Evolutionary conservation across 2,113 vertebrate species (phyloP).

Genomic region (Ceuthmochares aereus): DNA sequence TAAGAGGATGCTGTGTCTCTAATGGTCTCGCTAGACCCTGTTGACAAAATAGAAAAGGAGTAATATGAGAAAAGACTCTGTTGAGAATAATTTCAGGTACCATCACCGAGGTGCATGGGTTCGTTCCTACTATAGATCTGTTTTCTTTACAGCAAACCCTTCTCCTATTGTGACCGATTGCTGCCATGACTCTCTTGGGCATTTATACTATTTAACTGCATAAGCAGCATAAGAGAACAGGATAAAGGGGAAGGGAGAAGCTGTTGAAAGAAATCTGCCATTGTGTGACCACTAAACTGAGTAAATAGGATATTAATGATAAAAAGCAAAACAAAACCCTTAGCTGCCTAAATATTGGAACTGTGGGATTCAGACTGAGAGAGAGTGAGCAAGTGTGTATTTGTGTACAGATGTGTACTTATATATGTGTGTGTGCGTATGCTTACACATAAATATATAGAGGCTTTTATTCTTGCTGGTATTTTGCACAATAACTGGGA

Average conservation of each 20-base stretch:
- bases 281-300: neutral
- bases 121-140: neutral
- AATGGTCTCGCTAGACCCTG: neutral
- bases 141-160: neutral
- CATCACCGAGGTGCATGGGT: neutral
- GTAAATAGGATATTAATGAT: neutral
- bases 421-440: neutral
- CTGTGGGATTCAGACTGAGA: neutral
- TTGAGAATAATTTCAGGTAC: slow-evolving; percentile 40
- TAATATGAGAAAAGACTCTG: slow-evolving; percentile 25
- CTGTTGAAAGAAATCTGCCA: neutral
- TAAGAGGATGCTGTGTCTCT: slow-evolving; percentile 15
- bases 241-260: neutral
- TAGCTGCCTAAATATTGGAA: neutral
- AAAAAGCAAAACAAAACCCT: neutral
- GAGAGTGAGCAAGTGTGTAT: neutral
- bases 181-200: neutral
- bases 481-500: neutral
- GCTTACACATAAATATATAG: neutral
- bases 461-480: neutral
- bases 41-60: neutral
- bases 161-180: neutral
- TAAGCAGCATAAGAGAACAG: neutral
- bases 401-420: neutral
- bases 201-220: neutral